phyloP scores from a whole-genome alignment of 2,888 invertebrate species.

The Synergus gifuensis region DNA sequence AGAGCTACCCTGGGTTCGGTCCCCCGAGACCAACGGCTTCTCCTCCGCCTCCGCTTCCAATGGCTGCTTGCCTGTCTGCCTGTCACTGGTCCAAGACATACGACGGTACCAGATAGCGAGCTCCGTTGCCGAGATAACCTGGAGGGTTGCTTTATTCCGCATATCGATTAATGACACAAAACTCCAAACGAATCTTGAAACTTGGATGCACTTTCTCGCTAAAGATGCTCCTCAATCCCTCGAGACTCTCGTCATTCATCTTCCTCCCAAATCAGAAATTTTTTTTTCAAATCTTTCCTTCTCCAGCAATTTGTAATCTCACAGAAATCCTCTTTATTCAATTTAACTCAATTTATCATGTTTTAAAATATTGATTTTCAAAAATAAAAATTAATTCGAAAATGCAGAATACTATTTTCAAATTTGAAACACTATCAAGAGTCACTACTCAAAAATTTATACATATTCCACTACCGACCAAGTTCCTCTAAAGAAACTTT shows the following conservation, averaged over 20 bases:
- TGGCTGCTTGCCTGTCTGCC: slow-evolving; percentile 62
- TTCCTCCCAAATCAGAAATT: slow-evolving; percentile 5
- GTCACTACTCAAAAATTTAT: slow-evolving; percentile 32
- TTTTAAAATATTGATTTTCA: too few species aligned
- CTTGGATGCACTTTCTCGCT: slow-evolving; percentile 20
- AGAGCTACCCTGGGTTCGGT: slow-evolving; percentile 71
- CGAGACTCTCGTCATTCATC: neutral
- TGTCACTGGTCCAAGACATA: slow-evolving; percentile 72
- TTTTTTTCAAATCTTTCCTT: neutral
- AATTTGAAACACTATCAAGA: slow-evolving; percentile 26
- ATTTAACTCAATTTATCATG: too few species aligned
- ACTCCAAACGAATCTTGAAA: slow-evolving; percentile 44
- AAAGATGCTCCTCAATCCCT: slow-evolving; percentile 1
- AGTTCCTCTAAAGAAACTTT: slow-evolving; percentile 37
- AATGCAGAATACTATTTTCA: slow-evolving; percentile 2
- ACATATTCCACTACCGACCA: slow-evolving; percentile 1
- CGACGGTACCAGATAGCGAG: slow-evolving; percentile 65
- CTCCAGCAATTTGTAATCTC: too few species aligned
- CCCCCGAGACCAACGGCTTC: slow-evolving; percentile 65
- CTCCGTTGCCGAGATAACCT: slow-evolving; percentile 62
- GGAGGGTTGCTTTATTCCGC: slow-evolving; percentile 64
- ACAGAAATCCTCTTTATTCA: too few species aligned
- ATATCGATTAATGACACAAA: slow-evolving; percentile 70
- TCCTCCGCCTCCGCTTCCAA: slow-evolving; percentile 56
- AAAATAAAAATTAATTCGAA: neutral